phyloP scores from a whole-genome alignment of 2,797 vertebrate genomes.

The Mastacembelus armatus region DNA sequence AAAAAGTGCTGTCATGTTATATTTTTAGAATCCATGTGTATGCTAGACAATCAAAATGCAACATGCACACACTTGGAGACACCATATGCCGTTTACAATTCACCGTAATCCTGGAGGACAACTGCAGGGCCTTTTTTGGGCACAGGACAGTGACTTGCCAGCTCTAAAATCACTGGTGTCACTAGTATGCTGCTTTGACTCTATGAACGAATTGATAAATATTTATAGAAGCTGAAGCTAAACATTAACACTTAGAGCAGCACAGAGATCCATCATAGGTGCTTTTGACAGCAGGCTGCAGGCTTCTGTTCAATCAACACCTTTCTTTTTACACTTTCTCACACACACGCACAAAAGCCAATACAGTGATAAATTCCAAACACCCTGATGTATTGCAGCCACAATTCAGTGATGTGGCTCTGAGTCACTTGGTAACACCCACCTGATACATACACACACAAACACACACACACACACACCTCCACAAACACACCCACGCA shows the following conservation, averaged over 20 bases:
- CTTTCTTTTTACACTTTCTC: conserved; percentile 36
- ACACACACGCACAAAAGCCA: conserved; percentile 41
- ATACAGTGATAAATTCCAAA: conserved; percentile 67
- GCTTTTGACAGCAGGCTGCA: conserved; percentile 58
- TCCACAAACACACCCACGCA: conserved; percentile 31
- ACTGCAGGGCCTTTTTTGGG: conserved; percentile 70
- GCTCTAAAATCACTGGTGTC: conserved; percentile 40
- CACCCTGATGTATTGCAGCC: conserved; percentile 66
- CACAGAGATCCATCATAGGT: conserved; percentile 72
- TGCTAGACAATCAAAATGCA: conserved; percentile 1
- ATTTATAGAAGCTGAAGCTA: conserved; percentile 80
- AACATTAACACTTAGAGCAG: conserved; percentile 78
- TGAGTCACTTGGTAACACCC: conserved; percentile 78
- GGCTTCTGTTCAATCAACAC: conserved; percentile 70
- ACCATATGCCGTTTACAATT: neutral
- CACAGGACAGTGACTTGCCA: conserved; percentile 49
- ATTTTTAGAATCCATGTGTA: conserved; percentile 2
- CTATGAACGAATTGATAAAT: conserved; percentile 74
- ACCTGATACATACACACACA: conserved; percentile 59
- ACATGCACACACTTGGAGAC: conserved; percentile 9
- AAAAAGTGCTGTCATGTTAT: neutral
- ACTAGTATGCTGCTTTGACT: conserved; percentile 52
- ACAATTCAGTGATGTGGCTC: conserved; percentile 72
- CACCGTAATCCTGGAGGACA: conserved; percentile 6
- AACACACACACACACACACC: conserved; percentile 25